A percentile compares a stretch with the other conserved stretches of the same genome.
Evolutionary conservation across 2,888 invertebrate genomes (phyloP).

Genomic region (Phengaris alcon): DNA sequence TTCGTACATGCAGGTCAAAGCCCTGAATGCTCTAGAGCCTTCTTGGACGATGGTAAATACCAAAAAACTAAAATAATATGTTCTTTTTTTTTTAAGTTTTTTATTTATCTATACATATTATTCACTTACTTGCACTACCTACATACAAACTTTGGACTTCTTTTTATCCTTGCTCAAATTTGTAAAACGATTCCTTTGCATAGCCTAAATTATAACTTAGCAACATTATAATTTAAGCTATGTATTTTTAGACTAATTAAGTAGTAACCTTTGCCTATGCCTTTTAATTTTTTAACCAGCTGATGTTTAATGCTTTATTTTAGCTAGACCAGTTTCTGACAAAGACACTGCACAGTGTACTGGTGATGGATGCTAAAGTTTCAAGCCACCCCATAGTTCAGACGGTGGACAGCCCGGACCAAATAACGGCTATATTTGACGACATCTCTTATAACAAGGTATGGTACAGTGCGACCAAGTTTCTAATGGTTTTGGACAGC

Average conservation of each 20-base stretch:
- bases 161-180: too few species aligned
- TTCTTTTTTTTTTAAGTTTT: too few species aligned
- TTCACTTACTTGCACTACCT: too few species aligned
- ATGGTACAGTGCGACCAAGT: conserved; percentile 35
- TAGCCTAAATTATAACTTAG: too few species aligned
- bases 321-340: conserved; percentile 87
- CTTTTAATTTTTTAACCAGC: neutral
- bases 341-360: conserved; percentile 84
- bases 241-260: too few species aligned
- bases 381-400: conserved; percentile 95
- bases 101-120: too few species aligned
- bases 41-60: conserved; percentile 87
- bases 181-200: too few species aligned
- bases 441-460: conserved; percentile 94
- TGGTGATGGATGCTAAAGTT: conserved; percentile 86
- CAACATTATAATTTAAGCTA: too few species aligned
- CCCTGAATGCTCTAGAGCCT: conserved; percentile 83
- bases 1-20: conserved; percentile 91
- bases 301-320: conserved; percentile 28
- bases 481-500: too few species aligned
- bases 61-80: too few species aligned
- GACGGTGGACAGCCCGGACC: conserved; percentile 89
- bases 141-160: too few species aligned
- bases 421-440: conserved; percentile 95
- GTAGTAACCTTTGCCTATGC: too few species aligned